Conservation (phyloP, 53 echinoderm and acorn worm genomes). For the Actinopyga echinites region DNA sequence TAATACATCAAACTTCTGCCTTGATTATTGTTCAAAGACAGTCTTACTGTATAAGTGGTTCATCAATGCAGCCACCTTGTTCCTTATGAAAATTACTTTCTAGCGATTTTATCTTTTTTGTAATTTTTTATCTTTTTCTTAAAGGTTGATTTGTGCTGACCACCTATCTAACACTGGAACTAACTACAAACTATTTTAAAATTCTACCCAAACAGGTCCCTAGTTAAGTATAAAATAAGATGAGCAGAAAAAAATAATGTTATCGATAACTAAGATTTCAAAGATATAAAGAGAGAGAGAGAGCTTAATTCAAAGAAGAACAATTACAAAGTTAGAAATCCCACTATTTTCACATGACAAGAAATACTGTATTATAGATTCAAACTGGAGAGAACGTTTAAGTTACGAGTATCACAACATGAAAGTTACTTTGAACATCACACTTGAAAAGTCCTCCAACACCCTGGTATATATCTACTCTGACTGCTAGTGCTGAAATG, state of each 20-base stretch:
- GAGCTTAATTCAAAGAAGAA: conserved; percentile 19
- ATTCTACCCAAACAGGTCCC: conserved; percentile 20
- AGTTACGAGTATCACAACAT: conserved; percentile 30
- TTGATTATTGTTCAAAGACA: too few relatives aligned
- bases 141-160: too few relatives aligned
- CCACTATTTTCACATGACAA: conserved; percentile 27
- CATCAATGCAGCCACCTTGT: too few relatives aligned
- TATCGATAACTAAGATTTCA: conserved; percentile 12
- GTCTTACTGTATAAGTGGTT: too few relatives aligned
- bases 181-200: too few relatives aligned
- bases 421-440: conserved; percentile 16
- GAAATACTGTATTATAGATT: conserved; percentile 37
- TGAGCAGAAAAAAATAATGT: conserved; percentile 18
- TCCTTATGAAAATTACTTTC: too few relatives aligned
- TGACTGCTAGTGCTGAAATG: too few relatives aligned
- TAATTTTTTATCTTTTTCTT: too few relatives aligned
- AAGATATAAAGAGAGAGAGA: conserved; percentile 19
- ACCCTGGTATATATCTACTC: too few relatives aligned
- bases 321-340: conserved; percentile 39
- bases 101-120: too few relatives aligned
- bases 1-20: too few relatives aligned
- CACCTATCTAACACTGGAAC: too few relatives aligned
- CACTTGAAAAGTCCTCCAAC: not conserved
- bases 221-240: conserved; percentile 29
- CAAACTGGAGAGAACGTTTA: not conserved